Evolutionary conservation across 2,113 vertebrate species (phyloP), one percentile per base, ranked within the genome.

Genomic region (Probosciger aterrimus): DNA sequence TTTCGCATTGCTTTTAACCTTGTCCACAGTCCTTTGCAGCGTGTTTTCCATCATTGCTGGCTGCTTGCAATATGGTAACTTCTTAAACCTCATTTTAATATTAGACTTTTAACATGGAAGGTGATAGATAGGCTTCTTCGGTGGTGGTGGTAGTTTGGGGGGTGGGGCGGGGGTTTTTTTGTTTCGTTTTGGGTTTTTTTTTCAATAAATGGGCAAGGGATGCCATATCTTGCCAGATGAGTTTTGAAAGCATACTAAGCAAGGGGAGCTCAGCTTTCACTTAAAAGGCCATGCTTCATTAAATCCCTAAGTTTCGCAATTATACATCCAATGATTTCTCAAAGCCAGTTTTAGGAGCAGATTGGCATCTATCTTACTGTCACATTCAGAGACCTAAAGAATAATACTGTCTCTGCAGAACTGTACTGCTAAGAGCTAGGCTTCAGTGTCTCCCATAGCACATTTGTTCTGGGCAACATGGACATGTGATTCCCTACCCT

Each of bases 261-360:
- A 88, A 93, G 57, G 71, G 86, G 76, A 78, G 76, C 79, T 96
- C 9, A 3, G 69, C 73, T 95, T 96, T 90, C 90, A 41, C 27
- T 37, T 69, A 41, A 53, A 92, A 94, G 64, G 63, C 52, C 6
- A 0, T 25, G 63, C 85, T 86, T 86, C 49, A 28, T 93, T 92
- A 78, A 73, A 0, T 87, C 65, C 74, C 62, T 12, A 37, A 50
- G 44, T 91, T 80, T 85, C 0, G 1, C 57, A 57, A 11, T 73
- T 39, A 9, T 11, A 14, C 23, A 27, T 55, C 19, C 63, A 80
- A 50, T 41, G 73, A 35, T 93, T 84, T 70, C 73, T 84, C 69
- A 78, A 60, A 91, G 69, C 14, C 41, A 25, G 18, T 65, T 86
- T 85, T 67, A 59, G 84, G 79, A 83, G 27, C 28, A 76, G 41